These are phyloP conservation scores for Nemopilema nomurai DNA, from an alignment of 30 jellyfish, hydroid and myxozoan species.

Conservation along the genomic window DNA sequence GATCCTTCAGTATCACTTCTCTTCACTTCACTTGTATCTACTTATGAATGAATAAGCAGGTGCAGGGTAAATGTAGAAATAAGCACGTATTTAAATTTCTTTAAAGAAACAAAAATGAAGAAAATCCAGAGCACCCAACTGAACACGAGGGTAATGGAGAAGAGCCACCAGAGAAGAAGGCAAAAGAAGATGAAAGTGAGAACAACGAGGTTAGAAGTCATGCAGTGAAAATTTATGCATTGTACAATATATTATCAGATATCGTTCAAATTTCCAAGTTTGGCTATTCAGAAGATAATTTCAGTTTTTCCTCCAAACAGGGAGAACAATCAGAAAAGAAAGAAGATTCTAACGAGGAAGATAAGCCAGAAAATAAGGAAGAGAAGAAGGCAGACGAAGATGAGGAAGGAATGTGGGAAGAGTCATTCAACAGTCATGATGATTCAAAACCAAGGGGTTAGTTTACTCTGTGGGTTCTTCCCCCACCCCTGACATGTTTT, in stretches of 20 bases:
- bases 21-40: too few relatives aligned
- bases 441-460: conserved; percentile 93
- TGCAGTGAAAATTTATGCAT: too few relatives aligned
- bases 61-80: too few relatives aligned
- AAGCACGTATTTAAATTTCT: not conserved
- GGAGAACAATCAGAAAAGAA: conserved; percentile 6
- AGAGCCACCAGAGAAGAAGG: conserved; percentile 46
- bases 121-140: conserved; percentile 17
- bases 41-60: too few relatives aligned
- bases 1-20: too few relatives aligned
- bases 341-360: conserved; percentile 48
- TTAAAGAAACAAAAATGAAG: not conserved
- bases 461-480: not conserved
- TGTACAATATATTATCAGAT: too few relatives aligned
- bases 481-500: too few relatives aligned
- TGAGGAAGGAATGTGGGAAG: conserved; percentile 96
- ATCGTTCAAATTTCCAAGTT: not conserved
- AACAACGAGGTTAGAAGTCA: not conserved
- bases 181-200: conserved; percentile 33
- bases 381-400: conserved; percentile 20
- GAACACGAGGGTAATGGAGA: conserved; percentile 36
- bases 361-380: conserved; percentile 23
- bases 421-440: conserved; percentile 81
- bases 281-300: too few relatives aligned
- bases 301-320: not conserved